phyloP scores from a whole-genome alignment of 2,797 vertebrate species.

The Pangasius larnaudii region DNA sequence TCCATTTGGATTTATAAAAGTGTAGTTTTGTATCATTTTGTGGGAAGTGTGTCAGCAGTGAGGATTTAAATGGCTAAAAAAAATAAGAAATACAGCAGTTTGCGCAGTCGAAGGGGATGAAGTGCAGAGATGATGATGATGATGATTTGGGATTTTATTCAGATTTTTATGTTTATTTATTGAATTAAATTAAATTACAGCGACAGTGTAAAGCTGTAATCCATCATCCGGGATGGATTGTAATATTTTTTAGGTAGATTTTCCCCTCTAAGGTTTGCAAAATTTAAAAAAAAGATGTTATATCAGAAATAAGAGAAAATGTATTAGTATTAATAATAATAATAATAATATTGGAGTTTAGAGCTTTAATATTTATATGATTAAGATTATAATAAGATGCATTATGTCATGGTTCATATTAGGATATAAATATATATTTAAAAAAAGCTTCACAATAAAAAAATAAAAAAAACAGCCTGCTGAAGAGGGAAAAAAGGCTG shows the following conservation, averaged over 20 bases:
- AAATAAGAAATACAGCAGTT: neutral
- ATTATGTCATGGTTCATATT: neutral
- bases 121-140: too few species aligned
- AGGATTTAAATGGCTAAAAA: neutral
- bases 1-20: neutral
- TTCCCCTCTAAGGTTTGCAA: neutral
- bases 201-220: neutral
- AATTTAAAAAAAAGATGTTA: neutral
- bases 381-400: neutral
- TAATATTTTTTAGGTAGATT: too few species aligned
- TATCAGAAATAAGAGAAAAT: neutral
- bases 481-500: neutral
- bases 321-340: neutral
- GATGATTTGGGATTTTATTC: neutral
- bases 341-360: neutral
- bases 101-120: neutral
- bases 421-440: too few species aligned
- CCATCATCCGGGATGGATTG: neutral
- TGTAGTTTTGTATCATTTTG: too few species aligned
- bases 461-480: neutral
- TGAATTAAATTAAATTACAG: neutral
- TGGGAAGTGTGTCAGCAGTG: neutral
- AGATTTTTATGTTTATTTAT: neutral
- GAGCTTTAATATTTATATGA: neutral
- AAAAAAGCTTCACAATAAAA: neutral